Evolutionary conservation across 92 coral and sea anemone species (phyloP), one percentile per base, ranked within the genome.

Genomic region (Diadumene lineata): DNA sequence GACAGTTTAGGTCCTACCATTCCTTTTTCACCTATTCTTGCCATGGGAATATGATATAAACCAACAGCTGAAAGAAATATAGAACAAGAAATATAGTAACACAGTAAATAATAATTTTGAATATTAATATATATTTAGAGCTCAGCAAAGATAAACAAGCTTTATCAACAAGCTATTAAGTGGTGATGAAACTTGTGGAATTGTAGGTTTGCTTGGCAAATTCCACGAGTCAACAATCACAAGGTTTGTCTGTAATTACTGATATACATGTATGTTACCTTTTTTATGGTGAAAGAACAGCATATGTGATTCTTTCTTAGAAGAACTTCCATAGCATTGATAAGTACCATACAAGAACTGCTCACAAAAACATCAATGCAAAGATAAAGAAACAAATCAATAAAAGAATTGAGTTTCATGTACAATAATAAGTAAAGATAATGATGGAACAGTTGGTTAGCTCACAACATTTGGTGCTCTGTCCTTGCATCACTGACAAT

Each of bases 241-340:
- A n/a, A n/a, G n/a, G n/a, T n/a, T n/a, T n/a, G n/a, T n/a, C n/a
- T n/a, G n/a, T n/a, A n/a, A n/a, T n/a, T n/a, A n/a, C n/a, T n/a
- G n/a, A n/a, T n/a, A n/a, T n/a, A n/a, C n/a, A 38, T 38, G 6
- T 13, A 38, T 38, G 48, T 9, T 75, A 93, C 98, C 92, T 86
- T 92, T 93, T 73, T 87, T 79, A 74, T 94, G 98, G 61, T 94
- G 98, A 17, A 94, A 73, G 58, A 94, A 94, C 33, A 94, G 87
- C 98, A 94, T 94, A 67, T 94, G 97, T 0, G 97, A 88, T 69
- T 94, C 98, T 66, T 87, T 92, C 69, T 87, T 87, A 50, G 97
- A 82, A 9, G 87, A 63, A 46, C 85, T 86, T 2, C 97, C 97
- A 84, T 92, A 88, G 32, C 92, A 86, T 33, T 63, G 86, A 66